These are phyloP conservation scores for Bruchidius siliquastri DNA, from an alignment of 2,888 invertebrate genomes.

Conservation along the genomic window DNA sequence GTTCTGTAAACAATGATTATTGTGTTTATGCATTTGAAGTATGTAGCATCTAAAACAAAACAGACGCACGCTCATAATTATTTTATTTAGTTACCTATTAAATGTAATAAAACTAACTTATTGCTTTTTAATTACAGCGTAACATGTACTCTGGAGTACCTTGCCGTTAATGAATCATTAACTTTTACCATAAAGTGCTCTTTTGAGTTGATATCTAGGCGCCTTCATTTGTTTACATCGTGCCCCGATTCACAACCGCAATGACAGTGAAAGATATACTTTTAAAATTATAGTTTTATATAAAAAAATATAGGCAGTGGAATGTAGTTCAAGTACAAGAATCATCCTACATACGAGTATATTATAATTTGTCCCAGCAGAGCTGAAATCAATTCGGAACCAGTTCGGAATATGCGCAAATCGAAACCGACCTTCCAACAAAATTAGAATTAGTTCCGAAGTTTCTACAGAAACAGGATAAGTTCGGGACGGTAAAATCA, in stretches of 20 bases:
- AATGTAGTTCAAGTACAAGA: too few species aligned
- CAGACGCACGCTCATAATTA: not conserved
- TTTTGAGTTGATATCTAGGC: not conserved
- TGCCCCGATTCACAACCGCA: not conserved
- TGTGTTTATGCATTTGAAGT: not conserved
- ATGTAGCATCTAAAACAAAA: not conserved
- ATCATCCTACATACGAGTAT: too few species aligned
- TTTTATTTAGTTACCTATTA: not conserved
- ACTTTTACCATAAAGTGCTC: not conserved
- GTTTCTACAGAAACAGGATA: too few species aligned
- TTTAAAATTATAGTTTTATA: too few species aligned
- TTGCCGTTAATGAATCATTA: not conserved
- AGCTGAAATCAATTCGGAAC: too few species aligned
- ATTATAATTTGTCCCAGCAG: too few species aligned
- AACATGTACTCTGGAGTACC: not conserved
- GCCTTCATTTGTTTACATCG: not conserved
- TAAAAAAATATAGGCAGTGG: too few species aligned
- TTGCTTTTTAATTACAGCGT: not conserved
- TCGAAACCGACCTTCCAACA: too few species aligned
- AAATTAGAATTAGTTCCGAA: too few species aligned
- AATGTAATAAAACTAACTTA: not conserved
- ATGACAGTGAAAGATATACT: not conserved
- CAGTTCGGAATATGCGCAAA: too few species aligned
- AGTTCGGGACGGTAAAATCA: too few species aligned
- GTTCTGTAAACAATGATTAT: not conserved